phyloP scores from a whole-genome alignment of 2,113 vertebrate genomes.

The Crocuta crocuta region DNA sequence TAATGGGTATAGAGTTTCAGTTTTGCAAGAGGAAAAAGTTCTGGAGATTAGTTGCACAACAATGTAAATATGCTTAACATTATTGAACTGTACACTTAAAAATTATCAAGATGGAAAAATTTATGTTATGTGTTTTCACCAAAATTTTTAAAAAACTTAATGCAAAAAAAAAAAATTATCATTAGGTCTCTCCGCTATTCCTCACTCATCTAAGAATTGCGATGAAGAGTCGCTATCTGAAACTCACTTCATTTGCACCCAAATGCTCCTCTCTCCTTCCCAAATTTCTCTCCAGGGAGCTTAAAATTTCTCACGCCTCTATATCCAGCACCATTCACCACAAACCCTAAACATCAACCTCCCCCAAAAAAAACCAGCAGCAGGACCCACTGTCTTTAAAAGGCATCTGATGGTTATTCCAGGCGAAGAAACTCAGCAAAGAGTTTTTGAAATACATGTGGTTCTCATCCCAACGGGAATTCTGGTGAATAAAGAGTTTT shows the following conservation, averaged over 20 bases:
- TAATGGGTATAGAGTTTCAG: neutral
- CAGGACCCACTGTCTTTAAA: neutral
- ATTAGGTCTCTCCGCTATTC: neutral
- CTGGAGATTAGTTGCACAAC: neutral
- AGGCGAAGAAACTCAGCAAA: neutral
- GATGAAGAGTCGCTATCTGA: neutral
- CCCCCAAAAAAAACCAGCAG: accelerated
- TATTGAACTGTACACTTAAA: neutral
- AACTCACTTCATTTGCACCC: neutral
- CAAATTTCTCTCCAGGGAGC: neutral
- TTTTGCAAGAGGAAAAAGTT: neutral
- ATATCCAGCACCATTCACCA: neutral
- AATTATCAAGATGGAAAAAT: neutral
- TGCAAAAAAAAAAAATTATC: neutral
- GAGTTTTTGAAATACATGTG: neutral
- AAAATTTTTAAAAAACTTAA: neutral
- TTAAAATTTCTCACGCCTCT: neutral
- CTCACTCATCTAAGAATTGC: neutral
- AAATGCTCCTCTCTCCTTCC: neutral
- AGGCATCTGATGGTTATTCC: neutral
- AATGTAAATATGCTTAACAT: neutral
- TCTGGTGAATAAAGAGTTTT: neutral
- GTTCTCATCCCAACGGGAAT: neutral
- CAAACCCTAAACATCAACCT: neutral
- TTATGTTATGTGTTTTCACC: neutral